Evolutionary conservation across 2,113 vertebrate genomes (phyloP).

Genomic region (Labeo catla): DNA sequence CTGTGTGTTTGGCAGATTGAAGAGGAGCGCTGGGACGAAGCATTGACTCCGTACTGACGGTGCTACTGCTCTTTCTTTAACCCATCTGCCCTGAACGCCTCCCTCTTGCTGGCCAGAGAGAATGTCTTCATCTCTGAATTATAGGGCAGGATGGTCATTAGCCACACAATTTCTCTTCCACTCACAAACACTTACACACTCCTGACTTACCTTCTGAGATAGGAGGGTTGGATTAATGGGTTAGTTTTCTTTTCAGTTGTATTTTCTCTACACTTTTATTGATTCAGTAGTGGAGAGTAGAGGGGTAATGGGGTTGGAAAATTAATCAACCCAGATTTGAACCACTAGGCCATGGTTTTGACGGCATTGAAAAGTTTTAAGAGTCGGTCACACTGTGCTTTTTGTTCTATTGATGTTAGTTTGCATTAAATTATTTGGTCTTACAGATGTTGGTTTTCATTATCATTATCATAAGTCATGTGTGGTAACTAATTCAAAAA

Average conservation of each 20-base stretch:
- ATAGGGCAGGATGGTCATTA: constrained; percentile 43
- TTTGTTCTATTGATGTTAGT: not conserved
- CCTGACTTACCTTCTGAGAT: not conserved
- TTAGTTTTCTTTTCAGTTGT: constrained; percentile 10
- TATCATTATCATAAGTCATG: too few relatives aligned
- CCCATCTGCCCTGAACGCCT: constrained; percentile 41
- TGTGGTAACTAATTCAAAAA: too few relatives aligned
- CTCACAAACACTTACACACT: not conserved
- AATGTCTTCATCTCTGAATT: constrained; percentile 49
- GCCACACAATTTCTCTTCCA: constrained; percentile 5
- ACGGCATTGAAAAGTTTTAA: not conserved
- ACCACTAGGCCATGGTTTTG: not conserved
- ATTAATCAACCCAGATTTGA: not conserved
- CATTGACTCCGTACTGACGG: constrained; percentile 49
- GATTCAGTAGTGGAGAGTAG: not conserved
- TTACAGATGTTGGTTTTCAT: too few relatives aligned
- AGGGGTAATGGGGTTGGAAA: constrained; percentile 1
- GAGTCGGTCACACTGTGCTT: not conserved
- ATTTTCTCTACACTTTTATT: not conserved
- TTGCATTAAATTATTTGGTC: too few relatives aligned
- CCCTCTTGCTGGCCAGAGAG: constrained; percentile 19
- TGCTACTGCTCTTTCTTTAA: constrained; percentile 47
- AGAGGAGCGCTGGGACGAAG: constrained; percentile 23
- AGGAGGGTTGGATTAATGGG: not conserved
- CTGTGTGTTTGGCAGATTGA: constrained; percentile 37